Evolutionary conservation across 2,797 vertebrate species (phyloP).

Genomic region (Sebastes oblongus): DNA sequence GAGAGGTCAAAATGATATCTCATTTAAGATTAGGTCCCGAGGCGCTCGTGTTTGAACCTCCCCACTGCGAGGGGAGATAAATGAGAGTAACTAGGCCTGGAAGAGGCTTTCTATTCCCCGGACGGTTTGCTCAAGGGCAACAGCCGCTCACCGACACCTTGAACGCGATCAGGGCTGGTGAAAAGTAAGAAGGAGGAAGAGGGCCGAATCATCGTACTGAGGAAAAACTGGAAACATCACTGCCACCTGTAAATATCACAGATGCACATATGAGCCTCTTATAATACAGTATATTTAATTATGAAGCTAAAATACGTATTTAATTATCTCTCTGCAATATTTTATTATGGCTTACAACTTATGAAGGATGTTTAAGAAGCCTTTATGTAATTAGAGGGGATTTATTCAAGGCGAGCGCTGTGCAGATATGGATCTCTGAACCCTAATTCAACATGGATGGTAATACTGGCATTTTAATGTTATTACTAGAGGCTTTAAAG

Average conservation of each 20-base stretch:
- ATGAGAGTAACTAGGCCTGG: not conserved
- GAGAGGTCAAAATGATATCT: constrained; percentile 15
- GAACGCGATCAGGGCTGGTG: not conserved
- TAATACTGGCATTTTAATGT: constrained; percentile 38
- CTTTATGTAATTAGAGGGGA: constrained; percentile 35
- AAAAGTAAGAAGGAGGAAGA: not conserved
- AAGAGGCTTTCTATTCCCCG: not conserved
- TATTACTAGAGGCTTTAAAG: constrained; percentile 36
- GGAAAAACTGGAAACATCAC: not conserved
- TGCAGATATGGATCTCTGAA: constrained; percentile 38
- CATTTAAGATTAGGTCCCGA: constrained; percentile 5
- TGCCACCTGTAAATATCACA: not conserved
- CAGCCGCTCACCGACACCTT: not conserved
- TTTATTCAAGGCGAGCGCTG: constrained; percentile 25
- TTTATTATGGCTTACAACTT: not conserved
- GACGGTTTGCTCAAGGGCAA: constrained; percentile 9
- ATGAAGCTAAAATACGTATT: not conserved
- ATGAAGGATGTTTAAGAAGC: constrained; percentile 14
- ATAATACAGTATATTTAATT: constrained; percentile 9
- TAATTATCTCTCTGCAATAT: constrained; percentile 22
- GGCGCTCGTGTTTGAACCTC: not conserved
- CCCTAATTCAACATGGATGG: constrained; percentile 45
- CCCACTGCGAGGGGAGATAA: not conserved
- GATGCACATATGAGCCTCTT: not conserved
- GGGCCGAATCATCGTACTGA: not conserved